Percentiles rank a stretch among this genome's conserved stretches.
Conservation (phyloP, 2,888 invertebrate species). For the Thelaira solivaga region DNA sequence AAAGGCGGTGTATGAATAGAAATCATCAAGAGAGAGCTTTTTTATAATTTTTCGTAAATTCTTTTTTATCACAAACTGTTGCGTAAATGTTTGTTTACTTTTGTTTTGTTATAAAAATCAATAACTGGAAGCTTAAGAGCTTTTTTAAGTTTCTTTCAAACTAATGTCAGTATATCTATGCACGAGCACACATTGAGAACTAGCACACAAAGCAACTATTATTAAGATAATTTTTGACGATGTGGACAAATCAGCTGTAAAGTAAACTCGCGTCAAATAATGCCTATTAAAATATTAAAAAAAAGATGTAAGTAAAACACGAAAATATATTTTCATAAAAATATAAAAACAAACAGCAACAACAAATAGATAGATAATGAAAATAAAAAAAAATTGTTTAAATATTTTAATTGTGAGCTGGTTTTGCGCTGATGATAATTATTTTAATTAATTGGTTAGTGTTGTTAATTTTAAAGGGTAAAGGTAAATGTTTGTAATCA, state of each 20-base stretch:
- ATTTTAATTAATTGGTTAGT: too few relatives aligned
- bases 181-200: not conserved
- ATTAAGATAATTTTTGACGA: constrained; percentile 58
- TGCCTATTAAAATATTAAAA: constrained; percentile 37
- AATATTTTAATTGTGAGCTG: too few relatives aligned
- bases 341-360: too few relatives aligned
- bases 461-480: too few relatives aligned
- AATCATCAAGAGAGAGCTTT: too few relatives aligned
- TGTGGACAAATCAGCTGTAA: constrained; percentile 71
- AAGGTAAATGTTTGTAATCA: too few relatives aligned
- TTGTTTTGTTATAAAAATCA: constrained; percentile 51
- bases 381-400: too few relatives aligned
- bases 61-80: constrained; percentile 55
- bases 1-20: too few relatives aligned
- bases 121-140: constrained; percentile 49
- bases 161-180: not conserved
- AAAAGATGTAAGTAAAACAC: constrained; percentile 26
- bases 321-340: too few relatives aligned
- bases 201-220: constrained; percentile 13
- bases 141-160: constrained; percentile 30
- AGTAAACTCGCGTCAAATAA: constrained; percentile 71
- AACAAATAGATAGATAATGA: too few relatives aligned
- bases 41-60: not conserved
- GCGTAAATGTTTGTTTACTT: constrained; percentile 59
- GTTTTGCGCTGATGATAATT: too few relatives aligned